Evolutionary conservation across 2,797 vertebrate species (phyloP).

Genomic region (Danio tinwini): DNA sequence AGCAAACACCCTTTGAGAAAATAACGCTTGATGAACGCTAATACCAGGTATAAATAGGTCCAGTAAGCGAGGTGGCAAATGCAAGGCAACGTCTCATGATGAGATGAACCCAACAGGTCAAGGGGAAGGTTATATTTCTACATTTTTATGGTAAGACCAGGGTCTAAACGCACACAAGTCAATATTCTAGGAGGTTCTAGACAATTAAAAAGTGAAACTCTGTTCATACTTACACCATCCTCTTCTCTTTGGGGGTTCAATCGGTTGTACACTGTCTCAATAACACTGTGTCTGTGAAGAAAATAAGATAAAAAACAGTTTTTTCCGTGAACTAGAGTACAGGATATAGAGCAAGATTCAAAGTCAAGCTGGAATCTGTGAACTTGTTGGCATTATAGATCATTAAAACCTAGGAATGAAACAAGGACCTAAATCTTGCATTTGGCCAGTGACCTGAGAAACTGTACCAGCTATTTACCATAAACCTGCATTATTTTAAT

Average conservation of each 20-base stretch:
- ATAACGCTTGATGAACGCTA: background rate
- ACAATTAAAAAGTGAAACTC: background rate
- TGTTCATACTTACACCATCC: constrained; percentile 90
- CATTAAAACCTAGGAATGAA: background rate
- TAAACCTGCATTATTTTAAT: too few species aligned
- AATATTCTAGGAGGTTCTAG: background rate
- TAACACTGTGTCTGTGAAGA: constrained; percentile 89
- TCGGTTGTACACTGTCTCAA: constrained; percentile 96
- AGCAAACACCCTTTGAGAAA: background rate
- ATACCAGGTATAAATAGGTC: background rate
- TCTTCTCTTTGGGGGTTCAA: constrained; percentile 96
- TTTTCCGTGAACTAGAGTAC: background rate
- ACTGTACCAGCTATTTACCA: too few species aligned
- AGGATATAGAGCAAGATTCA: background rate
- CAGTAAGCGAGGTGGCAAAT: background rate
- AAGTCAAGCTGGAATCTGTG: background rate
- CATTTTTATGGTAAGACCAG: background rate
- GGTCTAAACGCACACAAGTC: background rate
- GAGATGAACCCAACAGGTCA: constrained; percentile 42
- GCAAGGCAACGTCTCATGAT: constrained; percentile 30
- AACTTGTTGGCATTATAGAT: background rate
- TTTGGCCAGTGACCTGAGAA: too few species aligned
- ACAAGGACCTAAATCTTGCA: too few species aligned
- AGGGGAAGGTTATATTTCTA: background rate
- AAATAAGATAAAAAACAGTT: background rate